Evolutionary conservation across 2,113 vertebrate genomes (phyloP).

Genomic region (Ictalurus furcatus): DNA sequence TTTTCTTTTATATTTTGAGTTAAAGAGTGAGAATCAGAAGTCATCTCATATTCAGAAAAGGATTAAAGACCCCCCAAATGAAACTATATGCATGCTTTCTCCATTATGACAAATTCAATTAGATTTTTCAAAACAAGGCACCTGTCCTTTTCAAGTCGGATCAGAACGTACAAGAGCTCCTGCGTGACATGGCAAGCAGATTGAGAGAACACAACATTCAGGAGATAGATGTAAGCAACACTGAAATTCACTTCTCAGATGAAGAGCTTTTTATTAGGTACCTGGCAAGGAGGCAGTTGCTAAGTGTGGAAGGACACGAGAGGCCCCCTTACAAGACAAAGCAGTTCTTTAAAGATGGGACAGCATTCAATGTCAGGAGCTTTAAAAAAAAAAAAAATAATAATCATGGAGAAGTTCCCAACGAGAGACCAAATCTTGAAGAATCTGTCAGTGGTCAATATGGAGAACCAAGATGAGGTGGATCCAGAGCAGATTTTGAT

Average conservation of each 20-base stretch:
- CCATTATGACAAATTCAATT: constrained; percentile 45
- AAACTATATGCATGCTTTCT: constrained; percentile 48
- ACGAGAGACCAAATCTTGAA: not conserved
- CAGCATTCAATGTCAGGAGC: no score
- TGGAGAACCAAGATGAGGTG: constrained; percentile 48
- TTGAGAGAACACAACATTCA: no score
- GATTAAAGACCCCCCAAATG: constrained; percentile 27
- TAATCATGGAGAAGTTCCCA: not conserved
- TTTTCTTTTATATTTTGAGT: not conserved
- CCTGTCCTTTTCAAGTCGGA: constrained; percentile 36
- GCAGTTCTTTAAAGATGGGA: no score
- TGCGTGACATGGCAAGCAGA: constrained; percentile 33
- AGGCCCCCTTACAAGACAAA: no score
- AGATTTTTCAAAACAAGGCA: constrained; percentile 49
- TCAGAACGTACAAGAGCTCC: constrained; percentile 36
- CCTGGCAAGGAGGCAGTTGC: no score
- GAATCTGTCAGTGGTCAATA: constrained; percentile 52
- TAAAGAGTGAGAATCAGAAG: not conserved
- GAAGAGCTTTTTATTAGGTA: no score
- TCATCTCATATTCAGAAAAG: constrained; percentile 24
- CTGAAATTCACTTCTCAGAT: no score
- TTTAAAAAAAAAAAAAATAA: not conserved
- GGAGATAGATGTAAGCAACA: no score
- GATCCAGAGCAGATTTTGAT: constrained; percentile 38
- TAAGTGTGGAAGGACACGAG: no score